Conservation (phyloP, 2,888 invertebrate species). For the Apamea epomidion region DNA sequence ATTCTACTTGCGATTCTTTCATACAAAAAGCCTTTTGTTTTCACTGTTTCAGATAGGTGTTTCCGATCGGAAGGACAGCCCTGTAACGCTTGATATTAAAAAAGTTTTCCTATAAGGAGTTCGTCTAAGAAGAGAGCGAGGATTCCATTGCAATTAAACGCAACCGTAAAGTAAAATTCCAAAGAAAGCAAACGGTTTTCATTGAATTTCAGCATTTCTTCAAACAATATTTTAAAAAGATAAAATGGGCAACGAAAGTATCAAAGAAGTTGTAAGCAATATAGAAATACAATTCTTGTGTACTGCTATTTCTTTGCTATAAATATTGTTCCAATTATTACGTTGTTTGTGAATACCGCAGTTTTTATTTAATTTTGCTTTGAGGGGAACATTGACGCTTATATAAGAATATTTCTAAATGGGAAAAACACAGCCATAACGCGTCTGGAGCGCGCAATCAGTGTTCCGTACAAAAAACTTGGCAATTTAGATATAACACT, state of each 20-base stretch:
- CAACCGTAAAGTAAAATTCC: slow-evolving; percentile 72
- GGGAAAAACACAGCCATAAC: slow-evolving; percentile 5
- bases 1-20: slow-evolving; percentile 80
- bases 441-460: background rate
- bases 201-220: slow-evolving; percentile 53
- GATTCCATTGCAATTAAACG: slow-evolving; percentile 81
- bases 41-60: slow-evolving; percentile 82
- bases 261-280: slow-evolving; percentile 22
- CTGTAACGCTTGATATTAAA: slow-evolving; percentile 87
- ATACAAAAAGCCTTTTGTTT: slow-evolving; percentile 84
- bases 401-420: background rate
- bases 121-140: slow-evolving; percentile 73
- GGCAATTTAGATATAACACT: background rate
- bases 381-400: slow-evolving; percentile 1
- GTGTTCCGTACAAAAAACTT: background rate
- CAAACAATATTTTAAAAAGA: slow-evolving; percentile 38
- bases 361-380: slow-evolving; percentile 22
- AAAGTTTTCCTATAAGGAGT: slow-evolving; percentile 86
- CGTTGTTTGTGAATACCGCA: slow-evolving; percentile 25
- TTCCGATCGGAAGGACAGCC: slow-evolving; percentile 84
- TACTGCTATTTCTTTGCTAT: slow-evolving; percentile 14
- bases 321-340: slow-evolving; percentile 45
- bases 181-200: slow-evolving; percentile 59
- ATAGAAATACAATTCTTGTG: slow-evolving; percentile 26
- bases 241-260: slow-evolving; percentile 23